These are phyloP conservation scores for Lasiurus borealis DNA, from an alignment of 2,113 vertebrate genomes.

Conservation along the genomic window DNA sequence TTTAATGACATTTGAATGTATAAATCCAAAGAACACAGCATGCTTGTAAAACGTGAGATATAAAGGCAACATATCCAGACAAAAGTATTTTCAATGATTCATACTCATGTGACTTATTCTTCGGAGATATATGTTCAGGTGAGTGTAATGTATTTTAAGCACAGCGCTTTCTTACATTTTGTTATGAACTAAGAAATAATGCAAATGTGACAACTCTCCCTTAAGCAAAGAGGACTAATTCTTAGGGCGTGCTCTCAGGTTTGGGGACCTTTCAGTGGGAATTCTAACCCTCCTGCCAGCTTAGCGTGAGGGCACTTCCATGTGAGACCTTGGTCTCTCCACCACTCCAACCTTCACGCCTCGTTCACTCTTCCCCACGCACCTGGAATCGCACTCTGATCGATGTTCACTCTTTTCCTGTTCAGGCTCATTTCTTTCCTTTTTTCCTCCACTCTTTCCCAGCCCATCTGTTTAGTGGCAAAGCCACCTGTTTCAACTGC, in stretches of 20 bases:
- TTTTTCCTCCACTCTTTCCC: neutral
- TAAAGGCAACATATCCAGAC: neutral
- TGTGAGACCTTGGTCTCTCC: conserved; percentile 44
- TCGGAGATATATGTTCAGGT: neutral
- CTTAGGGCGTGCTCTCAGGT: neutral
- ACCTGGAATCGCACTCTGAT: conserved; percentile 33
- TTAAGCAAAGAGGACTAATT: neutral
- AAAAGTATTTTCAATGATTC: neutral
- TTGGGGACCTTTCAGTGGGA: conserved; percentile 52
- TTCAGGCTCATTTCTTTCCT: neutral
- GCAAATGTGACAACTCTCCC: neutral
- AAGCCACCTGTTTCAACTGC: conserved; percentile 44
- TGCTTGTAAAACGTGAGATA: neutral
- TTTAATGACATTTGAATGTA: neutral
- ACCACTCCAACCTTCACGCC: conserved; percentile 35
- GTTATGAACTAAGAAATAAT: conserved; percentile 31
- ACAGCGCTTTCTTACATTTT: neutral
- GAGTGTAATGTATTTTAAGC: neutral
- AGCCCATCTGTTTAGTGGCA: conserved; percentile 56
- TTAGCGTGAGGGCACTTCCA: neutral
- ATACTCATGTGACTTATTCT: neutral
- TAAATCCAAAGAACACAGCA: neutral
- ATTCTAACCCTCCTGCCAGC: conserved; percentile 15
- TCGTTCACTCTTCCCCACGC: conserved; percentile 38
- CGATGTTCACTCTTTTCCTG: conserved; percentile 4